Base-by-base conservation (phyloP, 2,797 vertebrate species). In the Lepus townsendii region DNA sequence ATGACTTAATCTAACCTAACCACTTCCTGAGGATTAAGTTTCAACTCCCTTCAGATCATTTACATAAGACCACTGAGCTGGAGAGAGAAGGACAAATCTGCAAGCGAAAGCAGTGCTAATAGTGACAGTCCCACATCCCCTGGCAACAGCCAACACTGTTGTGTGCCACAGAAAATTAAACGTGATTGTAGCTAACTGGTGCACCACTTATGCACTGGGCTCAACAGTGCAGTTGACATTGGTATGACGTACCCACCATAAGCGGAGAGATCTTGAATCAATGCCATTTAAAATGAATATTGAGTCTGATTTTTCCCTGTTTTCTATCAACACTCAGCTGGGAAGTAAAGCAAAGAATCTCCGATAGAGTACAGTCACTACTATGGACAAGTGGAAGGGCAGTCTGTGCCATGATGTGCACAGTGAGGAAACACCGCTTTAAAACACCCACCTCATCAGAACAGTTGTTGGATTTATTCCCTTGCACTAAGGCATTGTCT, bases 391-490 rank as follows among this genome's bases (percentile, higher is more conserved):
- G 68, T 47, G 80, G 68, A 82, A 47, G 50, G 71, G 52, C 16
- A 50, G 54, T 76, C 22, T 77, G 11, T 69, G 71, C 87, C 73
- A 73, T 65, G 17, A 87, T n/a, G 35, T 57, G 77, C 95, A 84
- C 83, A 93, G 90, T 38, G 54, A 93, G 52, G 27, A 65, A 52
- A 71, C 63, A 84, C 75, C 91, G 20, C 93, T 95, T 93, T 77
- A 87, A 93, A 95, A 87, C 6, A 13, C 54, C 52, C 30, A 8
- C 66, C 62, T 57, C 50, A 26, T 19, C 32, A 32, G 65, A 89
- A 32, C 22, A 71, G 60, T 75, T 88, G 47, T 85, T 91, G 83
- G 42, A 94, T 96, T 91, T 93, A 93, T 93, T 90, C 95, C 38
- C 88, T 77, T 90, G 16, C 24, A 78, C 47, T 86, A 77, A 89